A percentile compares a stretch with the other conserved stretches of the same genome.
Evolutionary conservation across 2,888 invertebrate genomes (phyloP).

Genomic region (Clusia tigrina): DNA sequence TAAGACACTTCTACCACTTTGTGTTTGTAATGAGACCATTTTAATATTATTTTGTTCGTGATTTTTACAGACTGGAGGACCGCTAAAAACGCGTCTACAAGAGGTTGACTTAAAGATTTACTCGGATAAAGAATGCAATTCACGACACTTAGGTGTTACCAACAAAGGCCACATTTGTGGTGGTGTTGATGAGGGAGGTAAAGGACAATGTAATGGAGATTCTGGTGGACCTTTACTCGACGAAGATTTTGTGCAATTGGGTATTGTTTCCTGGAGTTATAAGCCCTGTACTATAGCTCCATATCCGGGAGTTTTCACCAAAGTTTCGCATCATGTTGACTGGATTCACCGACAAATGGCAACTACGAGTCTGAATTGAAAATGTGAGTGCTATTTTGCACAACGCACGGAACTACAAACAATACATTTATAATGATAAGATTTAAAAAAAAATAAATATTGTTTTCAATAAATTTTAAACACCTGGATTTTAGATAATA

Average conservation of each 20-base stretch:
- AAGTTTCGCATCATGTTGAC: slow-evolving; percentile 57
- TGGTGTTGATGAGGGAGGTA: slow-evolving; percentile 52
- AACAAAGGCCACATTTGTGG: slow-evolving; percentile 63
- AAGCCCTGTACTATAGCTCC: slow-evolving; percentile 63
- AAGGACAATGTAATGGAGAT: slow-evolving; percentile 61
- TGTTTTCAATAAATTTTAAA: too few species aligned
- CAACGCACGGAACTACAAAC: too few species aligned
- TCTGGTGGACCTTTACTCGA: slow-evolving; percentile 59
- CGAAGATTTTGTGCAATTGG: slow-evolving; percentile 53
- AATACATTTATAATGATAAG: too few species aligned
- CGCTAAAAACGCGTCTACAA: slow-evolving; percentile 54
- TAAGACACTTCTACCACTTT: slow-evolving; percentile 28
- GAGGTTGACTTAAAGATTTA: slow-evolving; percentile 60
- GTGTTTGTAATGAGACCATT: neutral
- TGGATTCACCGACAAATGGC: slow-evolving; percentile 51
- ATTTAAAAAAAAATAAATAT: too few species aligned
- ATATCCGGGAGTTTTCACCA: slow-evolving; percentile 65
- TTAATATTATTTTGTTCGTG: neutral
- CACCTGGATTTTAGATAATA: too few species aligned
- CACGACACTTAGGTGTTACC: slow-evolving; percentile 47
- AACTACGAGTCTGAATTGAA: neutral
- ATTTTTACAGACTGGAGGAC: slow-evolving; percentile 61
- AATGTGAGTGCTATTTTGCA: too few species aligned
- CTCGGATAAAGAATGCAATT: slow-evolving; percentile 58
- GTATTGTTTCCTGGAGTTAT: slow-evolving; percentile 65